Percentiles rank a stretch among this genome's conserved stretches.
phyloP scores from a whole-genome alignment of 2,888 invertebrate genomes.

The Aspidapion aeneum region DNA sequence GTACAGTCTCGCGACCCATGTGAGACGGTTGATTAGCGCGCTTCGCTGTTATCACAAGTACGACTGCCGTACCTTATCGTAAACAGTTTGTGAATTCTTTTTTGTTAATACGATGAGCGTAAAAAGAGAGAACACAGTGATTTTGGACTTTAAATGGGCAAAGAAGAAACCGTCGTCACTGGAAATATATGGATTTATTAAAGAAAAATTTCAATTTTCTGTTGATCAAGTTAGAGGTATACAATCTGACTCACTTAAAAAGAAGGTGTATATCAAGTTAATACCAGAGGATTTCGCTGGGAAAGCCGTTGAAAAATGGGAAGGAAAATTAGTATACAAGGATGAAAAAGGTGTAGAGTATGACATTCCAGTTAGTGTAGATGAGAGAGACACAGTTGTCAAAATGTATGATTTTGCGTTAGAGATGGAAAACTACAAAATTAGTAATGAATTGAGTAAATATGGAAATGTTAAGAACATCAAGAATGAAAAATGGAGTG shows the following conservation, averaged over 20 bases:
- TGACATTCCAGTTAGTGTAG: not conserved
- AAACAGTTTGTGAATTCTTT: too few species aligned
- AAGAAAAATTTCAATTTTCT: not conserved
- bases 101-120: not conserved
- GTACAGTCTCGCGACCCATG: too few species aligned
- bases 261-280: not conserved
- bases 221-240: not conserved
- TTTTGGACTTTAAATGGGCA: not conserved
- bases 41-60: too few species aligned
- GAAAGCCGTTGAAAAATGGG: not conserved
- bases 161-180: not conserved
- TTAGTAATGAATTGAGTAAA: not conserved
- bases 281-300: not conserved
- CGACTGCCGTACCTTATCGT: too few species aligned
- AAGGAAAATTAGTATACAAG: not conserved
- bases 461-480: too few species aligned
- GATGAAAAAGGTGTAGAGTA: not conserved
- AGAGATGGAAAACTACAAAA: not conserved
- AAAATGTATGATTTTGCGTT: not conserved
- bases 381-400: not conserved
- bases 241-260: not conserved
- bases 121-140: not conserved
- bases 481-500: too few species aligned
- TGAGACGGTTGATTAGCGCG: too few species aligned
- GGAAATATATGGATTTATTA: not conserved